phyloP scores from a whole-genome alignment of 2,113 vertebrate genomes.

The Corydoras maculifer region DNA sequence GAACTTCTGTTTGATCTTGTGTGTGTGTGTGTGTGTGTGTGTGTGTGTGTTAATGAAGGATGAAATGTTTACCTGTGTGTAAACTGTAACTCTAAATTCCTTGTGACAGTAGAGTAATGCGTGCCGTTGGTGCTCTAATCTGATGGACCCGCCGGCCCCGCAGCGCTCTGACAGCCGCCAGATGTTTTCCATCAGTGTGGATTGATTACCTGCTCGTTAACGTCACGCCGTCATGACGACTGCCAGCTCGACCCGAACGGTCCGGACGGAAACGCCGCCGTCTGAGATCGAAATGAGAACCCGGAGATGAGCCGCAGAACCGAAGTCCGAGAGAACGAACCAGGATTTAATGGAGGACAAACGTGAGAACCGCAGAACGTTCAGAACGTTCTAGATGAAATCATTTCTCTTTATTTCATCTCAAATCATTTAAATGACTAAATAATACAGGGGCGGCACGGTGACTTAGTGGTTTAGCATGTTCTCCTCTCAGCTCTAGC shows the following conservation, averaged over 20 bases:
- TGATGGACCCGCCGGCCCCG: not conserved
- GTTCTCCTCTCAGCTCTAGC: too few species aligned
- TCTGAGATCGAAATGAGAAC: not conserved
- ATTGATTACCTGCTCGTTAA: not conserved
- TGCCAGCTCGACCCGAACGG: not conserved
- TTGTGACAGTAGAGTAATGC: too few species aligned
- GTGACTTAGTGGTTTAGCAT: too few species aligned
- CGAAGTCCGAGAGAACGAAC: too few species aligned
- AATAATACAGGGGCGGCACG: too few species aligned
- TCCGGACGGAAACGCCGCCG: not conserved
- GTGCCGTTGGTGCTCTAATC: not conserved
- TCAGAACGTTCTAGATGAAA: too few species aligned
- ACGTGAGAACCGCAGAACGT: too few species aligned
- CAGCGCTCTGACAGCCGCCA: not conserved
- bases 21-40: constrained; percentile 11
- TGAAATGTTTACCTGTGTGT: too few species aligned
- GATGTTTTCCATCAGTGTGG: not conserved
- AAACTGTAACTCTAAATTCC: too few species aligned
- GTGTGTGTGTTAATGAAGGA: not conserved
- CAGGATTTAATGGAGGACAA: too few species aligned
- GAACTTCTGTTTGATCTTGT: not conserved
- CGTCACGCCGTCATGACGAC: not conserved
- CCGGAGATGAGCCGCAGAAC: not conserved
- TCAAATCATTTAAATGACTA: too few species aligned
- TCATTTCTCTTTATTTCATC: too few species aligned